Evolutionary conservation across 2,113 vertebrate genomes (phyloP), one percentile per base, ranked within the genome.

Genomic region (Ceratotherium simum): DNA sequence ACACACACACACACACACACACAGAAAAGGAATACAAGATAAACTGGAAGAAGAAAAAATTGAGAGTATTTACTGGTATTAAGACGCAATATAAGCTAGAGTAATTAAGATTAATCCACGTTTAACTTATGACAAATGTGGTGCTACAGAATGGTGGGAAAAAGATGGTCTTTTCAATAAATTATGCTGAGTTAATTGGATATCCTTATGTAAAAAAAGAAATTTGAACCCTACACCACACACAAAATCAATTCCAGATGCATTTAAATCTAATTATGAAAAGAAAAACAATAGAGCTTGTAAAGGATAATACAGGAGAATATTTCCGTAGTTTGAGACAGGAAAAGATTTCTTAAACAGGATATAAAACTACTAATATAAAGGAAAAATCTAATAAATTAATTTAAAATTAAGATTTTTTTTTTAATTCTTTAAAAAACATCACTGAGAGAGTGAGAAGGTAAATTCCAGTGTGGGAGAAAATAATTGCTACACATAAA

Each of bases 171-270:
- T 64, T 83, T 87, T 69, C 56, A 69, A 64, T 75, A 56, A 91
- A 42, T 18, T 64, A 14, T 76, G 33, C 25, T 69, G 13, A n/a
- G 21, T 75, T 84, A 70, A 78, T 46, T 86, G 33, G 65, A 58
- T 80, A 95, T 42, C 17, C 72, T 97, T n/a, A 69, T 2, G 6
- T 95, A 39, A 79, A 96, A 88, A 93, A 84, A 31, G 78, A 93
- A 95, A 95, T 76, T 64, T 9, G 11, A 86, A 88, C 31, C 42
- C 33, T 87, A 56, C 0, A 16, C 25, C 6, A 46, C 14, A 72
- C 5, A 83, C 54, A 72, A 91, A 89, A 69, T 92, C 39, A 89
- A 36, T 64, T 86, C 46, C 56, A 90, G 88, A 56, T 65, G 25
- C 2, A 81, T 89, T 86, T 54, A 79, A 90, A 95, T 95, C 54